Percentiles rank a stretch among this genome's conserved stretches.
Evolutionary conservation across 2,797 vertebrate species (phyloP).

Genomic region (Amphiprion clarkii): DNA sequence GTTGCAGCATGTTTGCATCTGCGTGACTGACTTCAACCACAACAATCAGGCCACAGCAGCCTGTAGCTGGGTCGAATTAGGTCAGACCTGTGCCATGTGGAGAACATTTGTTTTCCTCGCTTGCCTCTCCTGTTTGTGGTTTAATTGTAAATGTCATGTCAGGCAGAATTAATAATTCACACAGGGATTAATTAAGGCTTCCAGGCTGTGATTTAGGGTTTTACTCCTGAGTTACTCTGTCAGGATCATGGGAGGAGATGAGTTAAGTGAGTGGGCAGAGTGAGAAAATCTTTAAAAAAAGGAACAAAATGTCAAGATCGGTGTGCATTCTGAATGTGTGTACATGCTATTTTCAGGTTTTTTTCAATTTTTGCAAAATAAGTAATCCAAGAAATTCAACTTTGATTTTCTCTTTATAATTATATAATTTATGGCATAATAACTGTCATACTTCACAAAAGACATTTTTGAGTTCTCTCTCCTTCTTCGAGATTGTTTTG

Average conservation of each 20-base stretch:
- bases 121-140: slow-evolving; percentile 19
- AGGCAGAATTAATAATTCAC: slow-evolving; percentile 8
- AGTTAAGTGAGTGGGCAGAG: not conserved
- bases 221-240: not conserved
- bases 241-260: not conserved
- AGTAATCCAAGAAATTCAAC: too few species aligned
- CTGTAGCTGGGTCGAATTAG: slow-evolving; percentile 35
- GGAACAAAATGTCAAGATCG: too few species aligned
- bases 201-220: not conserved
- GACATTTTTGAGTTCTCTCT: too few species aligned
- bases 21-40: slow-evolving; percentile 22
- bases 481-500: too few species aligned
- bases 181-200: not conserved
- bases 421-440: too few species aligned
- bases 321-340: too few species aligned
- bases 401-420: too few species aligned
- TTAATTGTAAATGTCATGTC: slow-evolving; percentile 17
- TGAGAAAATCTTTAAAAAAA: not conserved
- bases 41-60: slow-evolving; percentile 30
- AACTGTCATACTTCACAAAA: too few species aligned
- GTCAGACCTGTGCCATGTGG: slow-evolving; percentile 33
- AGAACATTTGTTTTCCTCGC: slow-evolving; percentile 26
- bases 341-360: too few species aligned
- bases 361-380: too few species aligned
- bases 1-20: slow-evolving; percentile 10